Conservation (phyloP, 1,140 invertebrate species). For the Heliconius nattereri region DNA sequence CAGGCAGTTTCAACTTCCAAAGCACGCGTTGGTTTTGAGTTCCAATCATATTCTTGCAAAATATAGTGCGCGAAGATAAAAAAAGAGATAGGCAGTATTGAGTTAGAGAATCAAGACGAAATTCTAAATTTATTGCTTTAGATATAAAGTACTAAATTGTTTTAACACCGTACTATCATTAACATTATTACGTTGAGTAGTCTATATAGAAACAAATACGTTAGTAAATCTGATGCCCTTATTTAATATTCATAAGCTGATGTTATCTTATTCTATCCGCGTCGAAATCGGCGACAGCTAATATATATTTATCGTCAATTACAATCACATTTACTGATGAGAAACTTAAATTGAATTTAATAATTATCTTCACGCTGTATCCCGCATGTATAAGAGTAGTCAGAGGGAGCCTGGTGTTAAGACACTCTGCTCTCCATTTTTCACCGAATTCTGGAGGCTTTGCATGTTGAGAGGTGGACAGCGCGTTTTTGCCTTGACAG, state of each 20-base stretch:
- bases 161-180: not conserved
- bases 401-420: too few relatives aligned
- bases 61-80: not conserved
- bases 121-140: not conserved
- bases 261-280: slow-evolving; percentile 8
- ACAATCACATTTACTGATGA: not conserved
- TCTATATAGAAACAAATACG: not conserved
- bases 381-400: too few relatives aligned
- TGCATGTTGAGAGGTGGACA: too few relatives aligned
- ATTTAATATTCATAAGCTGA: slow-evolving; percentile 7
- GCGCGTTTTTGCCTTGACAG: too few relatives aligned
- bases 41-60: not conserved
- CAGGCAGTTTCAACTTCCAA: not conserved
- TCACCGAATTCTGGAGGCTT: too few relatives aligned
- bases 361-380: too few relatives aligned
- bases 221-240: not conserved
- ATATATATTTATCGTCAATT: not conserved
- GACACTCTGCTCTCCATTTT: too few relatives aligned
- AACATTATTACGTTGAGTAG: not conserved
- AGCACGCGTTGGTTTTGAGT: not conserved
- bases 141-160: not conserved
- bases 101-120: not conserved
- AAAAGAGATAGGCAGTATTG: not conserved
- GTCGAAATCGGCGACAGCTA: not conserved
- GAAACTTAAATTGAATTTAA: not conserved